Evolutionary conservation across 1,140 invertebrate genomes (phyloP).

Genomic region (Caenorhabditis briggsae): DNA sequence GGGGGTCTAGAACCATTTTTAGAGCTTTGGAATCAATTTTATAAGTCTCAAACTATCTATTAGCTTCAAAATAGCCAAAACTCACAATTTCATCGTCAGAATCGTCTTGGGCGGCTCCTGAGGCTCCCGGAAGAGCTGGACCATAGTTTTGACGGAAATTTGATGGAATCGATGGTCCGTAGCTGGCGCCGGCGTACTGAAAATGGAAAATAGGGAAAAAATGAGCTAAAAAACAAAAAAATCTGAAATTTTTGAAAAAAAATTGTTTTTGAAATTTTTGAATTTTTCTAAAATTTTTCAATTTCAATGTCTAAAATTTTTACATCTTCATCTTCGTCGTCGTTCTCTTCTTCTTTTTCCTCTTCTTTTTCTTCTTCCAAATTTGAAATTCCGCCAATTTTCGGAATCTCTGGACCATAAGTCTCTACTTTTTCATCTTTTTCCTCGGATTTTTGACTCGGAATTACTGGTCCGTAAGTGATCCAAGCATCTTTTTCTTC

Average conservation of each 20-base stretch:
- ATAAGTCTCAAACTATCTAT: too few species aligned
- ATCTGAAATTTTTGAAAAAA: too few species aligned
- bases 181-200: background rate
- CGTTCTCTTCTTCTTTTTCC: background rate
- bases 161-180: constrained; percentile 26
- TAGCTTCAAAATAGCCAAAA: background rate
- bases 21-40: too few species aligned
- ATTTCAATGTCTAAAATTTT: background rate
- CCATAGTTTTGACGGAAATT: constrained; percentile 1
- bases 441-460: background rate
- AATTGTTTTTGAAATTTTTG: too few species aligned
- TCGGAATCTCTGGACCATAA: background rate
- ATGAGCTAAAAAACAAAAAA: background rate
- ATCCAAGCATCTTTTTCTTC: background rate
- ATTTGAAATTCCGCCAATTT: background rate
- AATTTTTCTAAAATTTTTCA: background rate
- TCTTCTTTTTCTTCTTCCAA: background rate
- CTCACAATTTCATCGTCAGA: constrained; percentile 36
- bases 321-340: constrained; percentile 8
- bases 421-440: background rate
- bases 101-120: background rate
- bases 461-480: constrained; percentile 1
- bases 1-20: too few species aligned
- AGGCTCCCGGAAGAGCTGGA: background rate
- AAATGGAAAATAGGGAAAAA: background rate